Base-by-base conservation (phyloP, 2,888 invertebrate genomes). In the Embidobia sp. region DNA sequence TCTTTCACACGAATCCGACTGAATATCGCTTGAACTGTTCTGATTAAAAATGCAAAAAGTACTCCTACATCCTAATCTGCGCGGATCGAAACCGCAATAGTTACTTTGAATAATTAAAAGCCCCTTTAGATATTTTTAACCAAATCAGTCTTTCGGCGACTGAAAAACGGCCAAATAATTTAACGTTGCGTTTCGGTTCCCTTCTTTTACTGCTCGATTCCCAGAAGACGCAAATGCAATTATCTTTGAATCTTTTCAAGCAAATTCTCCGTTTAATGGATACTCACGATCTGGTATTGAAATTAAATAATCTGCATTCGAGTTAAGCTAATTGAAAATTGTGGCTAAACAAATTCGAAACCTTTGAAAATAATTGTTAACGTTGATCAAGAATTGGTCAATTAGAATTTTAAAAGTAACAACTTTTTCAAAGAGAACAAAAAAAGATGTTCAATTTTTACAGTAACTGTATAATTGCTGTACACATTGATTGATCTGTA, bases 1-100 rank as follows among this genome's bases (percentile, higher is more conserved):
- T 15, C 16, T 37, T 53, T 33, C 10, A 15, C 53, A 26, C 18
- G 5, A 51, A 10, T 7, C 31, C n/a, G n/a, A 35, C 19, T 26
- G 33, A 53, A 31, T 37, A 53, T 53, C 53, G 27, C 19, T 37
- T 53, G 53, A 53, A 37, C 26, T 26, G 26, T 35, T 27, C 7
- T n/a, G 37, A 35, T 53, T 53, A 53, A 53, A 53, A 37, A 35
- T 53, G 35, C 31, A 53, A 26, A 37, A 35, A 22, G 10, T 53
- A 53, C 53, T 53, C 53, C 35, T 35, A 35, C 26, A 15, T 35
- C n/a, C 37, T 53, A 31, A 53, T 37, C 35, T 22, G 26, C 22
- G 7, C 26, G 35, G 37, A 53, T 53, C 26, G 53, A 53, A 53
- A 35, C 37, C n/a, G 18, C 8, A 53, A 53, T 37, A 22, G 53